Percentiles rank a stretch among this genome's conserved stretches.
phyloP scores from a whole-genome alignment of 23 tunicate genomes.

The Corella eumyota region DNA sequence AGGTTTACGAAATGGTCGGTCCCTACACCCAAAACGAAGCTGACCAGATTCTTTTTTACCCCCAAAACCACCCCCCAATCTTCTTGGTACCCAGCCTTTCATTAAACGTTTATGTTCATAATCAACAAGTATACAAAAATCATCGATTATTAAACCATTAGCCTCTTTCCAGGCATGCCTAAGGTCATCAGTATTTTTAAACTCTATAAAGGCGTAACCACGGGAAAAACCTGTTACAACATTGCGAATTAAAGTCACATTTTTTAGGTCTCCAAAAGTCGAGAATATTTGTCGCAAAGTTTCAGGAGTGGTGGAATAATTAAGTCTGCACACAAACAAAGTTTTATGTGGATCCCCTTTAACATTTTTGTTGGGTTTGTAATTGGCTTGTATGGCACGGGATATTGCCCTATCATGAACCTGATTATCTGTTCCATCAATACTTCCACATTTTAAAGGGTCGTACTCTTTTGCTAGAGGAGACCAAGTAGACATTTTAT shows the following conservation, averaged over 20 bases:
- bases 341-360: constrained; percentile 45
- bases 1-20: constrained; percentile 62
- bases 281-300: constrained; percentile 33
- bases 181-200: constrained; percentile 1
- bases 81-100: constrained; percentile 78
- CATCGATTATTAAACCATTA: constrained; percentile 38
- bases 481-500: constrained; percentile 28
- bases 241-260: constrained; percentile 49
- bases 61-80: constrained; percentile 92
- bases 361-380: constrained; percentile 41
- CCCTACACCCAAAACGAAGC: constrained; percentile 75
- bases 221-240: constrained; percentile 69
- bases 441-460: constrained; percentile 70
- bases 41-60: constrained; percentile 93
- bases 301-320: constrained; percentile 27
- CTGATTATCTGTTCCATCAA: constrained; percentile 62
- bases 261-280: constrained; percentile 42
- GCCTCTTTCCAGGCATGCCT: constrained; percentile 35
- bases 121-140: constrained; percentile 55
- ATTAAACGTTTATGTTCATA: constrained; percentile 51
- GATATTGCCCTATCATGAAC: constrained; percentile 64
- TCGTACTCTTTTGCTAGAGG: constrained; percentile 54
- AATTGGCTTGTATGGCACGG: constrained; percentile 39
- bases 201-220: constrained; percentile 79
- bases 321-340: constrained; percentile 59